phyloP scores from a whole-genome alignment of 2,797 vertebrate species.

The Nyctalus aviator region DNA sequence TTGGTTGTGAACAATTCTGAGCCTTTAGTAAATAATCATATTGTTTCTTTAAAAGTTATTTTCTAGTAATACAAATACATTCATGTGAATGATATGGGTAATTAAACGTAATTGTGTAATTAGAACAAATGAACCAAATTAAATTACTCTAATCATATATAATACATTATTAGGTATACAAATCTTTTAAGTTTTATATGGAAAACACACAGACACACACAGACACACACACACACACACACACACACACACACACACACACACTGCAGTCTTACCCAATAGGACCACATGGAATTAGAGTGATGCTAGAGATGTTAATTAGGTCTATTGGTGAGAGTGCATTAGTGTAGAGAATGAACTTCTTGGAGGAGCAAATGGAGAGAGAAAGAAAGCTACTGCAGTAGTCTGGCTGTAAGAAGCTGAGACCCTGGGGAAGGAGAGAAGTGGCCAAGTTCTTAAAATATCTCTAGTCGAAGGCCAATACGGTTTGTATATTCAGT shows the following conservation, averaged over 20 bases:
- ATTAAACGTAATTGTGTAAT: slow-evolving; percentile 84
- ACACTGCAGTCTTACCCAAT: too few species aligned
- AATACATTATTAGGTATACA: slow-evolving; percentile 79
- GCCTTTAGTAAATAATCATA: slow-evolving; percentile 31
- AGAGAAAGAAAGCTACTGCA: neutral
- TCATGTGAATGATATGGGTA: slow-evolving; percentile 75
- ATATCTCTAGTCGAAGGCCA: neutral
- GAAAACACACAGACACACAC: neutral
- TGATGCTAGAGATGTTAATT: neutral
- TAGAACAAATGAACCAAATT: slow-evolving; percentile 85
- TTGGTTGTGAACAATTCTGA: slow-evolving; percentile 39
- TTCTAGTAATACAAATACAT: slow-evolving; percentile 82
- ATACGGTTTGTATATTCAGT: neutral
- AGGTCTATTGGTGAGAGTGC: neutral
- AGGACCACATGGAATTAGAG: neutral
- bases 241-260: too few species aligned
- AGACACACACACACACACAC: neutral
- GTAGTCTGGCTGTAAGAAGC: neutral
- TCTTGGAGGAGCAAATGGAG: neutral
- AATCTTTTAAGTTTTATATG: slow-evolving; percentile 57
- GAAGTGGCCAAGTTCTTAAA: neutral
- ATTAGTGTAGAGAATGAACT: neutral
- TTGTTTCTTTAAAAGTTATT: slow-evolving; percentile 74
- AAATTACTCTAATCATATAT: slow-evolving; percentile 81
- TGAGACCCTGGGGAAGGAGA: neutral